A percentile compares a stretch with the other conserved stretches of the same genome.
Evolutionary conservation across 1,140 invertebrate genomes (phyloP).

Genomic region (Procambarus virginalis): DNA sequence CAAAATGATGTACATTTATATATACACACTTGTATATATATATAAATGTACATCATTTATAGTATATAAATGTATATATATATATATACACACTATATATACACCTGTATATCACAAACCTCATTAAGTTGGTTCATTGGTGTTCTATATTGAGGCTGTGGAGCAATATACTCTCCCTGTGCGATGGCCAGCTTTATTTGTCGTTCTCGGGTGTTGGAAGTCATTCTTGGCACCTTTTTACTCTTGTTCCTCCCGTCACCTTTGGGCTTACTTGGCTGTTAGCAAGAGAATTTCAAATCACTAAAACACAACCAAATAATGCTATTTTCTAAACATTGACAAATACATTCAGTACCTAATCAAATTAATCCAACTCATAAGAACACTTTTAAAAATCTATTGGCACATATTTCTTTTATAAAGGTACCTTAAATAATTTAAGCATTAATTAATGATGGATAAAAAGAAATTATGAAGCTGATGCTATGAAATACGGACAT

Average conservation of each 20-base stretch:
- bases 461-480: no score
- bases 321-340: background rate
- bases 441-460: no score
- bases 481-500: no score
- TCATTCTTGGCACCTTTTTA: constrained; percentile 87
- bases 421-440: no score
- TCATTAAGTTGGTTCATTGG: constrained; percentile 55
- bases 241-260: constrained; percentile 78
- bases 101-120: constrained; percentile 28
- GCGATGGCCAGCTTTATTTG: constrained; percentile 87
- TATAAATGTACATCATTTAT: no score
- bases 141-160: constrained; percentile 74
- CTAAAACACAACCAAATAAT: background rate
- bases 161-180: constrained; percentile 91
- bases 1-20: background rate
- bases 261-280: constrained; percentile 70
- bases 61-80: no score
- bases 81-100: background rate
- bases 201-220: constrained; percentile 89
- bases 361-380: background rate
- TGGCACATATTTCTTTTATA: no score
- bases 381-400: background rate
- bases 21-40: no score
- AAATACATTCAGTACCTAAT: background rate
- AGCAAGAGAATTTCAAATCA: constrained; percentile 26